Base-by-base conservation (phyloP, 2,888 invertebrate species). In the Eretmocerus hayati region DNA sequence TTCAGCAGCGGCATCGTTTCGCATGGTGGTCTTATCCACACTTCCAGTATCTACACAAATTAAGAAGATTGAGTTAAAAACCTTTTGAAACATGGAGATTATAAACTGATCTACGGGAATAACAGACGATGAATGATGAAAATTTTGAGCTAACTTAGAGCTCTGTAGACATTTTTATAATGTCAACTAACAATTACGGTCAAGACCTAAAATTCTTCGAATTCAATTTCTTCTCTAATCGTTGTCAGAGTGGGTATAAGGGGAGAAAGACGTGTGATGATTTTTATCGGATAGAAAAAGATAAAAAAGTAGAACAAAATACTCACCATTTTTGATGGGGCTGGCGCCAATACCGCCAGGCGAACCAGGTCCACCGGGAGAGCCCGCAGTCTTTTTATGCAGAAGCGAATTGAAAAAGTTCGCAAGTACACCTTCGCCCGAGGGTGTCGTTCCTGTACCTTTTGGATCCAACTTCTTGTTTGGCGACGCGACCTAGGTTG, bases 341-440 rank as follows among this genome's bases (percentile, higher is more conserved):
- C 56, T 62, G 41, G 68, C 60, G 36, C 67, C 66, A 40, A 68
- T 61, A 43, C 71, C 63, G 46, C 74, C 72, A 31, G 74, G 72
- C 23, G 78, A 73, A 1, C 57, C 58, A 2, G 48, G 54, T 69
- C 70, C 49, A 72, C 76, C 72, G n/a, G 78, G 75, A 21, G 75
- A 72, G 46, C 76, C 72, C 15, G 81, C 80, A 31, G 90, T 85
- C 76, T 94, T 94, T 81, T 95, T 96, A 75, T 89, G 88, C 62
- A 97, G 81, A 65, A 97, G 78, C 55, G 95, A 95, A 77, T 96
- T 96, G 78, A 97, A 97, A 81, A 97, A 97, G 75, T 90, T 96
- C 11, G 96, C 96, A 56, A 97, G 76, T 46, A 96, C 94, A 52
- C 94, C 92, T 75, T 95, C 95, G 53, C 87, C 87, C 45, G 87